Conservation (phyloP, 1,140 invertebrate species). For the Drosophila ohnishii region DNA sequence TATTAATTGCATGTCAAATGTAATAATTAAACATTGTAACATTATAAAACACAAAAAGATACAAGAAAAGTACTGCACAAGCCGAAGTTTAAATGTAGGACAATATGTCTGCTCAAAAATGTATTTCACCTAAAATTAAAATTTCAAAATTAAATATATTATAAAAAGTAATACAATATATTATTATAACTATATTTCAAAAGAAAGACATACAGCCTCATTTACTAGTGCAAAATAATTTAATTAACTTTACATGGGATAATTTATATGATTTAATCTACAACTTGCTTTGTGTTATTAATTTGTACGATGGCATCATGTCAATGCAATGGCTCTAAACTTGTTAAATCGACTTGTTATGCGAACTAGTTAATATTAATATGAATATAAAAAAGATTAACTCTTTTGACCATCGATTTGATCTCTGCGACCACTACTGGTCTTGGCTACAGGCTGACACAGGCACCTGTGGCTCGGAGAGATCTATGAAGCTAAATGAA, state of each 20-base stretch:
- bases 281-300: not conserved
- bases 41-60: not conserved
- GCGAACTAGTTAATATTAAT: not conserved
- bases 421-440: slow-evolving; percentile 33
- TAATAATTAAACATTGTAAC: not conserved
- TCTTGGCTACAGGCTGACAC: slow-evolving; percentile 33
- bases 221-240: not conserved
- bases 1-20: not conserved
- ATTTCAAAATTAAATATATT: too few species aligned
- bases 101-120: too few species aligned
- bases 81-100: too few species aligned
- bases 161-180: too few species aligned
- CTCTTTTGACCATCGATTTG: slow-evolving; percentile 42
- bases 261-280: not conserved
- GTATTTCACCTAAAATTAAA: too few species aligned
- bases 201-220: too few species aligned
- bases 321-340: not conserved
- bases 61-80: too few species aligned
- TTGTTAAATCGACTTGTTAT: not conserved
- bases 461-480: slow-evolving; percentile 29
- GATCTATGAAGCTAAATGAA: slow-evolving; percentile 35
- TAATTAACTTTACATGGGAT: not conserved
- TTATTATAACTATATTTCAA: too few species aligned
- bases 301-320: slow-evolving; percentile 1
- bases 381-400: slow-evolving; percentile 18